Evolutionary conservation across 2,888 invertebrate genomes (phyloP), one percentile per base, ranked within the genome.

Genomic region (Listrodromus nycthemerus): DNA sequence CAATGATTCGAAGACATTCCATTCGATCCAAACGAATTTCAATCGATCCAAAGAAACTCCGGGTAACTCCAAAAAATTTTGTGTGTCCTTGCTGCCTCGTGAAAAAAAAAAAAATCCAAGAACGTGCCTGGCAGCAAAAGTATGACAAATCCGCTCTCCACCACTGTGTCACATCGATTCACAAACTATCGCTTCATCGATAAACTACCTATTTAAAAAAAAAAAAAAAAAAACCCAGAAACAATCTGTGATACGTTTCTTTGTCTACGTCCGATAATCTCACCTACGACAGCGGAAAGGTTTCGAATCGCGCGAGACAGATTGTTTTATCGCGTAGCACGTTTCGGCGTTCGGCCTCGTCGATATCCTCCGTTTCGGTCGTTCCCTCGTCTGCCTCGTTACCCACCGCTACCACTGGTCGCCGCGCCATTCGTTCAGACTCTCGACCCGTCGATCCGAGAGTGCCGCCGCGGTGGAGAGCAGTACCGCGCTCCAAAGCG

Each of bases 391-490:
- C 78, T 66, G 69, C 75, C 63, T 71, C 84, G 74, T 79, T 78
- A 33, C 75, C 84, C 81, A 33, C 81, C 69, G 66, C 84, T 71
- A 70, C 65, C 84, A 84, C 84, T 81, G 81, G 81, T 75, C 78
- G 70, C 70, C 84, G 66, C 81, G 84, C 84, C 84, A 84, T 84
- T 81, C 84, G 84, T 58, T 69, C 65, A 70, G 74, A 73, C 80
- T 78, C 77, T 41, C 41, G 41, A 41, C 73, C 70, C 70, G 67
- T 21, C 65, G 65, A 67, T 76, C 65, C 74, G 84, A 48, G 81
- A 74, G 78, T 33, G 8, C 33, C 30, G 33, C 30, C 80, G 78
- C 58, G 75, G 83, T 41, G 41, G 3, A 3, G 41, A 41, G 41
- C 79, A 75, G 69, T 70, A 79, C 74, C 74, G 67, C 67, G 75